Evolutionary conservation across 2,113 vertebrate genomes (phyloP), one percentile per base, ranked within the genome.

Genomic region (rat (Rattus norvegicus)): DNA sequence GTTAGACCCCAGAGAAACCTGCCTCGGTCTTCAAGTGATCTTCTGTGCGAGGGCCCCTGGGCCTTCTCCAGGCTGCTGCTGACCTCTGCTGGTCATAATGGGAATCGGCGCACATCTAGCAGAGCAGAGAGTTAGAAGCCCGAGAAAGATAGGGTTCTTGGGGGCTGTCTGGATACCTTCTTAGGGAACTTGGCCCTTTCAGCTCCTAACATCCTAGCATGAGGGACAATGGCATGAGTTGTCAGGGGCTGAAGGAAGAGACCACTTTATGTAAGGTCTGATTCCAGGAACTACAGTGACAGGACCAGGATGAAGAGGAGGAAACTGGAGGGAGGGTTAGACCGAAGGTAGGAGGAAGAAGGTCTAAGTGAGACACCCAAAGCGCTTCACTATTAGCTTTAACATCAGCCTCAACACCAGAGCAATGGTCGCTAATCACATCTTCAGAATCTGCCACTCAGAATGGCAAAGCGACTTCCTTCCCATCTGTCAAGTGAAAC

Each of bases 51-150:
- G 39, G 39, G 70, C 83, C 43, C 47, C n/a, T 0, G 14, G 5
- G 47, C 56, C 16, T 81, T 97, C 36, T 8, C 86, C 63, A 0
- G 92, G 91, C 93, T 9, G 95, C 95, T 95, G 91, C 97, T 91
- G 90, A 94, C 97, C 96, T 95, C 98, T 95, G 83, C 95, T 95
- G 97, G 90, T 16, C 65, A 33, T 2, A 28, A 1, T 14, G 39
- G 92, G 96, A 65, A 91, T 30, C 61, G 91, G 20, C 0, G 0
- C 7, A 0, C 3, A 5, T 39, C 39, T 5, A 36, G 24, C 3
- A 0, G 39, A 3, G 1, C 13, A 0, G 17, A 52, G 59, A 36
- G 0, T 3, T 39, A 2, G 39, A 56, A 89, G 67, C 65, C 8
- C 0, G 0, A 19, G 56, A 43, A 5, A 5, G 2, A 6, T 1